Base-by-base conservation (phyloP, 35 echinoderm and acorn worm genomes). In the Ptychodera flava region DNA sequence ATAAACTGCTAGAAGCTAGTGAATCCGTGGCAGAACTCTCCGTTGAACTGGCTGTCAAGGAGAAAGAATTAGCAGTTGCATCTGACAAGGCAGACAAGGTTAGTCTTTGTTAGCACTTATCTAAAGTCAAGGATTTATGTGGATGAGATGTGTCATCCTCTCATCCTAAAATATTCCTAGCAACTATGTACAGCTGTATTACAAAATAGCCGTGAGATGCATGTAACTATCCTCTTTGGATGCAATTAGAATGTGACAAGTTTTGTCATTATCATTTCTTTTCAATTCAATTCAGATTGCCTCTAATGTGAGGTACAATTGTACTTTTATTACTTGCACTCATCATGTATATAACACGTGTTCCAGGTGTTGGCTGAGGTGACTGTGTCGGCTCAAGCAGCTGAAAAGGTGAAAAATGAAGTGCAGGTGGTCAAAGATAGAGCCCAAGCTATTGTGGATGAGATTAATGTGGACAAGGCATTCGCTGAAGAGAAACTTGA, bases 341-440 rank as follows among this genome's bases (percentile, higher is more conserved):
- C 75, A 77, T 77, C n/a, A 15, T 15, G n/a, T 77, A 77, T 15
- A 77, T 77, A 15, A 77, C n/a, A 77, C 75, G n/a, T n/a, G n/a
- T 78, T 0, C 1, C 32, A 98, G 95, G 95, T 98, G 27, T 86
- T 98, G 78, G 92, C 95, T 36, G 95, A 98, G 82, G 95, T 98
- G 80, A 94, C 95, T 37, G 92, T 98, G 31, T 98, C 95, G 2
- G 95, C 95, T 22, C 90, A 91, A 79, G 95, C 95, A 81, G 95
- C 95, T 35, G 92, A 93, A 34, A 98, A 98, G 77, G 92, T 98
- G 28, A 98, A 98, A 45, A 88, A 87, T 76, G 86, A 83, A 1
- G 95, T 98, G 28, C 95, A 98, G 88, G 90, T 92, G 36, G 95
- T 98, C 12, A 98, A 98, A 78, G 95, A 98, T 86, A 98, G 92